Conservation (phyloP, 92 coral and sea anemone species). For the Phymanthus crucifer region DNA sequence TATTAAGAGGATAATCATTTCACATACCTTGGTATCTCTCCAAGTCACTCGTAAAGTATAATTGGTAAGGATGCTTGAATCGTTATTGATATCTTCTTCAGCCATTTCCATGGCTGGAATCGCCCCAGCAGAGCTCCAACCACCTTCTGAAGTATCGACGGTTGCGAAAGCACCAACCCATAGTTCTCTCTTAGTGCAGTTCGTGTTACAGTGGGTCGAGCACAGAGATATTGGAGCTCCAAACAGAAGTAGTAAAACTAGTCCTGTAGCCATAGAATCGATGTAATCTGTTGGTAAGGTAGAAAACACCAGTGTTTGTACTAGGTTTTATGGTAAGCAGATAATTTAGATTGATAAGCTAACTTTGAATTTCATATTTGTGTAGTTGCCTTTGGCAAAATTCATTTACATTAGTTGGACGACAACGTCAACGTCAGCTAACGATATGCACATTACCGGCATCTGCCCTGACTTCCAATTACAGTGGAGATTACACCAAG, state of each 20-base stretch:
- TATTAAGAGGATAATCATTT: neutral
- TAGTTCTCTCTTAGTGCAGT: slow-evolving; percentile 34
- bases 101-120: slow-evolving; percentile 66
- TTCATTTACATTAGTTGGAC: no score
- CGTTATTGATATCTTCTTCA: slow-evolving; percentile 56
- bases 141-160: slow-evolving; percentile 54
- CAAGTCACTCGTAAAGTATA: slow-evolving; percentile 43
- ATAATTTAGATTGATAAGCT: no score
- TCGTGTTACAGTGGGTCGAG: neutral
- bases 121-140: slow-evolving; percentile 67
- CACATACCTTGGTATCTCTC: slow-evolving; percentile 57
- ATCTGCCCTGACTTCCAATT: no score
- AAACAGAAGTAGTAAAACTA: neutral
- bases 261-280: neutral
- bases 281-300: no score
- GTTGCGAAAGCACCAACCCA: slow-evolving; percentile 60
- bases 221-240: neutral
- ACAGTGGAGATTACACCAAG: no score
- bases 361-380: no score
- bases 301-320: no score
- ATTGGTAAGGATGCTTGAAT: slow-evolving; percentile 38
- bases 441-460: no score
- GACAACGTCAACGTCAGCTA: no score
- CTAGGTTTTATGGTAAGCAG: no score
- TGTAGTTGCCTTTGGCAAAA: no score